A percentile compares a stretch with the other conserved stretches of the same genome.
Evolutionary conservation across 2,888 invertebrate genomes (phyloP).

Genomic region (Corbicula japonica): DNA sequence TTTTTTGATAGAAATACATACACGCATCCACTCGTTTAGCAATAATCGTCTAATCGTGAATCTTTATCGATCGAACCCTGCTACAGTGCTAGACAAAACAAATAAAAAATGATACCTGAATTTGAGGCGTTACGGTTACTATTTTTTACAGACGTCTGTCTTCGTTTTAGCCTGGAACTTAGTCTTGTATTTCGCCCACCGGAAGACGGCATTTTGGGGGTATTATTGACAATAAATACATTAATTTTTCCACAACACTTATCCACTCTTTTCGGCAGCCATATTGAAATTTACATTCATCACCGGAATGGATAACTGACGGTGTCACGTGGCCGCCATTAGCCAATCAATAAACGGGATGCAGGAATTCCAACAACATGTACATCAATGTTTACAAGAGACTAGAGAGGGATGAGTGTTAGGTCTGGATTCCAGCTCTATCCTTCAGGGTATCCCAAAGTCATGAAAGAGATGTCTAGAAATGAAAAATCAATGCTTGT

Average conservation of each 20-base stretch:
- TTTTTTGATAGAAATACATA: too few species aligned
- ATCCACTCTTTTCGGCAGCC: conserved; percentile 73
- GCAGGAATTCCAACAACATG: conserved; percentile 65
- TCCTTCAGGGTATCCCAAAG: conserved; percentile 61
- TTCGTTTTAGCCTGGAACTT: conserved; percentile 70
- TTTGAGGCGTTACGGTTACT: conserved; percentile 54
- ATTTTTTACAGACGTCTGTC: conserved; percentile 62
- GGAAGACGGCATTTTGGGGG: conserved; percentile 75
- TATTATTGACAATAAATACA: conserved; percentile 28
- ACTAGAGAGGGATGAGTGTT: conserved; percentile 57
- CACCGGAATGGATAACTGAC: conserved; percentile 74
- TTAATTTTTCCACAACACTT: conserved; percentile 47
- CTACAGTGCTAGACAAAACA: conserved; percentile 16
- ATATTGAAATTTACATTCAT: conserved; percentile 79
- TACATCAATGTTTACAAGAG: conserved; percentile 49
- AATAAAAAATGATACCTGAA: conserved; percentile 57
- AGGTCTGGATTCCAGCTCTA: conserved; percentile 68
- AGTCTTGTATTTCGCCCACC: conserved; percentile 78
- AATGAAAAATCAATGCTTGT: conserved; percentile 46
- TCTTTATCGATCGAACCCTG: conserved; percentile 37
- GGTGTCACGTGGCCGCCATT: conserved; percentile 63
- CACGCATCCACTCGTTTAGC: too few species aligned
- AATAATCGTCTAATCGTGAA: too few species aligned
- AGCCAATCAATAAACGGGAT: conserved; percentile 59
- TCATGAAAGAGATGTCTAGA: conserved; percentile 56